Base-by-base conservation (phyloP, 2,797 vertebrate species). In the Dallia pectoralis region DNA sequence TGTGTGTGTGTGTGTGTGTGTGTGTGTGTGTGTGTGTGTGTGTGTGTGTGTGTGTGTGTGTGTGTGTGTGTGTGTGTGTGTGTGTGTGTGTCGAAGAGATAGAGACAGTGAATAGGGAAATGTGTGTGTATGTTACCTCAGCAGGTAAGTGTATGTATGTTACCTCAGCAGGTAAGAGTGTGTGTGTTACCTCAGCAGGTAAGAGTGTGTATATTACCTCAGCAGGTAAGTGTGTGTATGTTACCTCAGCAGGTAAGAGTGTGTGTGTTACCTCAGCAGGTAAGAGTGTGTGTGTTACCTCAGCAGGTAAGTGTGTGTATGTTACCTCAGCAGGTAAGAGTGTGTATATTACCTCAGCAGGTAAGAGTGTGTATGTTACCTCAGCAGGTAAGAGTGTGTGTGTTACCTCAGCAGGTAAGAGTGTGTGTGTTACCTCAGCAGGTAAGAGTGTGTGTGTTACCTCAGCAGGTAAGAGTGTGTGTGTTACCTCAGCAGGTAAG, bases 131-230 rank as follows among this genome's bases (percentile, higher is more conserved):
- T 56, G 61, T 71, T 91, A 98, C 97, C 95, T 99, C 97, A 0
- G 97, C 97, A 8, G 97, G 97, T 68, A 99, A 94, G 76, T 99
- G 91, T 0, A 97, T 98, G 84, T 97, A 99, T 15, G 95, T 87
- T 53, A 19, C 19, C 33, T 36, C 33, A 36, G 33, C 97, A 8
- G 97, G 97, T 68, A 99, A 94, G 76, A 99, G 74, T 22, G 61
- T 70, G 74, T 70, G 74, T 62, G 19, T n/a, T 53, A 19, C 19
- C 33, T 36, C 33, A 36, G 33, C 97, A 8, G 97, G 97, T 68
- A 99, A 94, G 76, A 99, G 91, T 0, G 97, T 98, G 84, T 96
- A 99, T 15, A 95, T 87, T n/a, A n/a, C n/a, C n/a, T n/a, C n/a
- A n/a, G n/a, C n/a, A n/a, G n/a, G 33, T 36, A 36, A 8, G 48